Evolutionary conservation across 2,797 vertebrate species (phyloP).

Genomic region (Platalea minor): DNA sequence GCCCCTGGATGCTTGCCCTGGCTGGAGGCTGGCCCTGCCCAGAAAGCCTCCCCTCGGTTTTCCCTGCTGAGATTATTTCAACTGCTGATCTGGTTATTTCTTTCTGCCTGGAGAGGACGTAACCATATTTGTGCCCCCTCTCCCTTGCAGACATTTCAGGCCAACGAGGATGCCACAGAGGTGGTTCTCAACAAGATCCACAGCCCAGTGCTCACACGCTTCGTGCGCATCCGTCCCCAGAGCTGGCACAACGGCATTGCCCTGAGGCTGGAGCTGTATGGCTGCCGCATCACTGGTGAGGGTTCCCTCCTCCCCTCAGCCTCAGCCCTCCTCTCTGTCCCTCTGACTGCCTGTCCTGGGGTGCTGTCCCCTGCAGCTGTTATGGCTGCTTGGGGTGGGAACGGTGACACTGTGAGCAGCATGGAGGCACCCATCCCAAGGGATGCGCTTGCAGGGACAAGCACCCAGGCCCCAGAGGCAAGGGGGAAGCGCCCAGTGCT

Average conservation of each 20-base stretch:
- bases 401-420: background rate
- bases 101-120: background rate
- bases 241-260: constrained; percentile 92
- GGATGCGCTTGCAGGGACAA: accelerated
- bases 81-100: background rate
- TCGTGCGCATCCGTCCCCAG: constrained; percentile 91
- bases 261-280: constrained; percentile 92
- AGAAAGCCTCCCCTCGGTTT: background rate
- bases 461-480: background rate
- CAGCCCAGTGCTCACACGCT: constrained; percentile 89
- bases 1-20: background rate
- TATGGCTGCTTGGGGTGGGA: background rate
- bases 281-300: constrained; percentile 95
- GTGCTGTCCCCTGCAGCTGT: background rate
- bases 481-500: background rate
- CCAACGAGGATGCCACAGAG: constrained; percentile 88
- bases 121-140: background rate
- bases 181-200: constrained; percentile 94
- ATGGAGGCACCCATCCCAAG: background rate
- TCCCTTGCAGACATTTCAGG: constrained; percentile 87
- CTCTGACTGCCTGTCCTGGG: background rate
- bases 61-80: background rate
- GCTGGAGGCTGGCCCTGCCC: background rate
- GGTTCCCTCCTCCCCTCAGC: background rate
- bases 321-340: background rate